Percentiles rank a stretch among this genome's conserved stretches.
Evolutionary conservation across 2,113 vertebrate species (phyloP).

Genomic region (Dinomys branickii): DNA sequence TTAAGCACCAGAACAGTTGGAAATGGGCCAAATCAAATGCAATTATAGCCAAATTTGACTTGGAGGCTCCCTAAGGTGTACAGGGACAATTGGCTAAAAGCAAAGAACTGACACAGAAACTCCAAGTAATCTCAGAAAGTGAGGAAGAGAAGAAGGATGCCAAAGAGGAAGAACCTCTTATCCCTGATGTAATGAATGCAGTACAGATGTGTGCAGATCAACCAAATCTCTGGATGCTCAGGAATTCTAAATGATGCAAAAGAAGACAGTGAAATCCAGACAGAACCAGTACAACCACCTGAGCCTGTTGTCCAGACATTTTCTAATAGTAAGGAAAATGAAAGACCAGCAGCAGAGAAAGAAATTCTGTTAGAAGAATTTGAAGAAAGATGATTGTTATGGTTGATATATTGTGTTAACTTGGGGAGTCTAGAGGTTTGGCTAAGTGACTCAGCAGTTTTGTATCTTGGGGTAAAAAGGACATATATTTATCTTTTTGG

Average conservation of each 20-base stretch:
- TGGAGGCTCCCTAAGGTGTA: constrained; percentile 92
- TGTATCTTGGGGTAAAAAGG: too few species aligned
- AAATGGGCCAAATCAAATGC: constrained; percentile 95
- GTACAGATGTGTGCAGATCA: constrained; percentile 55
- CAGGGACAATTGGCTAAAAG: constrained; percentile 94
- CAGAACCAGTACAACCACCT: not conserved
- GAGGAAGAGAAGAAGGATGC: constrained; percentile 79
- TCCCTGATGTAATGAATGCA: constrained; percentile 84
- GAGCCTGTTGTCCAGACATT: not conserved
- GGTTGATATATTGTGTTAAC: too few species aligned
- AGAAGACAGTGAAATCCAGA: constrained; percentile 61
- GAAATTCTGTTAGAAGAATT: constrained; percentile 90
- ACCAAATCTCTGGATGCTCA: constrained; percentile 94
- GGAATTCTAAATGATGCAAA: constrained; percentile 78
- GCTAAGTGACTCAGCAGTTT: too few species aligned
- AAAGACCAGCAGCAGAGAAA: constrained; percentile 84
- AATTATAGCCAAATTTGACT: constrained; percentile 93
- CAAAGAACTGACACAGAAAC: constrained; percentile 92
- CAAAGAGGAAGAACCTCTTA: constrained; percentile 72
- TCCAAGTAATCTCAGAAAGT: constrained; percentile 78
- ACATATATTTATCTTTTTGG: too few species aligned
- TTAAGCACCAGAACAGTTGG: constrained; percentile 97
- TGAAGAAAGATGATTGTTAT: too few species aligned
- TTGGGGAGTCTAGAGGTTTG: too few species aligned
- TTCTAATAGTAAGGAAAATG: constrained; percentile 73